Base-by-base conservation (phyloP, 2,888 invertebrate species). In the Tinea pellionella region DNA sequence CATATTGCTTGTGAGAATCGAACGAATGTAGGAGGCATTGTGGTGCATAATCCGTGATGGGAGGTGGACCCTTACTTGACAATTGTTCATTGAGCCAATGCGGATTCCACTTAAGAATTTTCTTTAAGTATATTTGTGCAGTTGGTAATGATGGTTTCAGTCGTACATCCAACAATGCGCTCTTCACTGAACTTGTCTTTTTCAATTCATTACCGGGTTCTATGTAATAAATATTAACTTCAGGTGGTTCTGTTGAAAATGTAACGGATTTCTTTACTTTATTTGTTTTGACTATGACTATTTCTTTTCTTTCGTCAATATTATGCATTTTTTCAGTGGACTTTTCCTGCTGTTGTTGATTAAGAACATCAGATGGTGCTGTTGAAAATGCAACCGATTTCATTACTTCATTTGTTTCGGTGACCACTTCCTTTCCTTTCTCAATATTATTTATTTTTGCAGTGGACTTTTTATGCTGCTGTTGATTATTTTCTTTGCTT, bases 41-140 rank as follows among this genome's bases (percentile, higher is more conserved):
- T 1, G 91, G 76, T 3, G 81, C 70, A 24, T 86, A 82, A 0
- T 85, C 85, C 55, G 89, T 73, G 24, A 90, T 88, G 6, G 90
- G 89, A 1, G 91, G 91, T 59, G 89, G 88, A 0, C 84, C 79
- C 61, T 80, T 78, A 11, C 77, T 72, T 56, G 72, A 2, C 4
- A 15, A 6, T 68, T 91, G 89, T 65, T 90, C 89, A 61, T 88
- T 74, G 1, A 93, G 69, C 93, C 93, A 93, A 24, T 87, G 80
- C 8, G 92, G 90, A 67, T 90, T 90, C 93, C 93, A 93, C 16
- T 78, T 66, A 4, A 92, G 78, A 63, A 93, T 89, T 63, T 88
- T 85, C 63, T 87, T 76, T 24, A 91, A 53, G 12, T 24, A 53
- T 24, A 12, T 53, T 18, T 53, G 53, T 12, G 53, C 72, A 11